Evolutionary conservation across 2,113 vertebrate genomes (phyloP), one percentile per base, ranked within the genome.

Genomic region (Podarcis cretensis): DNA sequence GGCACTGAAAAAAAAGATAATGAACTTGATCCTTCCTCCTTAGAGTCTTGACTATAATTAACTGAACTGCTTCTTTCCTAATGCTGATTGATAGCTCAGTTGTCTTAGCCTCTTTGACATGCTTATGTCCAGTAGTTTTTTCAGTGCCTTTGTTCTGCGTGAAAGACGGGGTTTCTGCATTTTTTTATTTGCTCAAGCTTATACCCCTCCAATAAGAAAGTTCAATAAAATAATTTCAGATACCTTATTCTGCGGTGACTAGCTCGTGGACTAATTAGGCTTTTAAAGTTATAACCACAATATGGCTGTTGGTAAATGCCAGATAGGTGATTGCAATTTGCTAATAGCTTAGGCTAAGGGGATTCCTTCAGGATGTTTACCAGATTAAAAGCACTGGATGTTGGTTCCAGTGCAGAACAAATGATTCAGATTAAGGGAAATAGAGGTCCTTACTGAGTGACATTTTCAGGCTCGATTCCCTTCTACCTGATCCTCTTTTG

Each of bases 51-150:
- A 4, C 9, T 63, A 80, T 90, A 84, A 79, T 40, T 66, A 88
- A 88, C 71, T 75, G 57, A 81, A 74, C 68, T 74, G 25, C 27
- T 48, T 66, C 12, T 82, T 81, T 65, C 20, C 37, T 65, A 75
- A 82, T 83, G 37, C 71, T 76, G 80, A 76, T 66, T 83, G 87
- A 83, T 76, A 82, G 57, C 13, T 76, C 37, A 83, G 71, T 76
- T 75, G 71, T 83, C 57, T 81, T 74, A 81, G 78, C 48, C 32
- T 80, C 48, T 82, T 65, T 83, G 80, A 88, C 57, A 32, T 83
- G 71, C 80, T 35, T 75, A 25, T 76, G 37, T 48, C 69, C 8
- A 32, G 27, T 32, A 48, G 78, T n/a, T 25, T 87, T 30, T 73
- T 59, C 14, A 27, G 23, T 59, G 32, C 27, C 20, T 54, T 35